Evolutionary conservation across 1,140 invertebrate genomes (phyloP).

Genomic region (Drosophila baimaii): DNA sequence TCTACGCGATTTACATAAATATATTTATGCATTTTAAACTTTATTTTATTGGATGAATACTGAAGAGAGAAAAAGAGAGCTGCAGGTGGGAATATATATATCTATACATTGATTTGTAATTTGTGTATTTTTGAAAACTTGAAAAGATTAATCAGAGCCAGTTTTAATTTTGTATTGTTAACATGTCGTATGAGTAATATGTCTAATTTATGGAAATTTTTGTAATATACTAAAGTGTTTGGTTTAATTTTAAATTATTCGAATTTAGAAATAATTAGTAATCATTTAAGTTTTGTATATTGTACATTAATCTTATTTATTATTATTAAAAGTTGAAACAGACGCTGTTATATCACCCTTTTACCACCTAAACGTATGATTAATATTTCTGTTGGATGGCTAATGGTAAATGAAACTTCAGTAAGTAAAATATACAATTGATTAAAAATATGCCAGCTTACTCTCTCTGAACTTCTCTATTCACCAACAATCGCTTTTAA

Average conservation of each 20-base stretch:
- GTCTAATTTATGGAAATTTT: not conserved
- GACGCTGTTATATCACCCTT: no score
- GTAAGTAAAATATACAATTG: not conserved
- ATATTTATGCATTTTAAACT: constrained; percentile 14
- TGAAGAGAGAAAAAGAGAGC: not conserved
- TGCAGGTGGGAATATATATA: not conserved
- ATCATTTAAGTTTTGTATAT: not conserved
- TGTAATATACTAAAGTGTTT: not conserved
- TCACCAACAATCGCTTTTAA: not conserved
- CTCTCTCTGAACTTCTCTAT: not conserved
- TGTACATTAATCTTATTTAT: no score
- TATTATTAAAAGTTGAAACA: not conserved
- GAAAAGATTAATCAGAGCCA: not conserved
- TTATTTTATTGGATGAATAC: not conserved
- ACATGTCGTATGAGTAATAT: not conserved
- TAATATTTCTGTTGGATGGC: not conserved
- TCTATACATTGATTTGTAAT: not conserved
- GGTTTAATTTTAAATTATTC: not conserved
- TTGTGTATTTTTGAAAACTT: not conserved
- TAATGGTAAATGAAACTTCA: no score
- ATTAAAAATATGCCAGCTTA: not conserved
- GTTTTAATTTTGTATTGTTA: not conserved
- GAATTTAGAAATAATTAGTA: not conserved
- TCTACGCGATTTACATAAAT: constrained; percentile 11
- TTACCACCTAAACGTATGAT: not conserved